Evolutionary conservation across 1,140 invertebrate genomes (phyloP), one percentile per base, ranked within the genome.

Genomic region (Batillaria attramentaria): DNA sequence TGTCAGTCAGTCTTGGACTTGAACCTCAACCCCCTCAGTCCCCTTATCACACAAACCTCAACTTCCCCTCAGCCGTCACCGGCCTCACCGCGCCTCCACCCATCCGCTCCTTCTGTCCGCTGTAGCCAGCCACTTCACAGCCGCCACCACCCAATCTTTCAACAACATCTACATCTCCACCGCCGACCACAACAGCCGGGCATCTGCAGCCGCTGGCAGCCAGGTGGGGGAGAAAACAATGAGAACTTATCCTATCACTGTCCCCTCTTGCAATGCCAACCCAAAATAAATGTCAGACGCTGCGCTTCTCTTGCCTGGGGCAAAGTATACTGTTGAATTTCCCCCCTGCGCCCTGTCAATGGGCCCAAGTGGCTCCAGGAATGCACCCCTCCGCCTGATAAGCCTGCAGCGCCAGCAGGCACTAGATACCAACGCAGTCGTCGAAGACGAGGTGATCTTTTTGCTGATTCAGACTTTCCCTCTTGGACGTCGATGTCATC

Each of bases 341-440:
- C 68, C 68, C 68, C 68, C 68, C 68, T 28, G 68, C 68, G 68
- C 41, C 68, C 68, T 70, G 68, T 70, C 68, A 70, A 70, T 70
- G 33, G 68, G 68, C 68, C 68, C 68, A 70, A 70, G 68, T 70
- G 39, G 24, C 41, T n/a, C 68, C 68, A 70, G 68, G 68, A 70
- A 70, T 70, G 68, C 42, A 31, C 68, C 35, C 3, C 68, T 28
- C 37, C 68, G 5, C 28, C 66, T 28, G 68, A 70, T 70, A 70
- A 70, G n/a, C n/a, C n/a, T n/a, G n/a, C n/a, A n/a, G n/a, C n/a
- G n/a, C n/a, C n/a, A n/a, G n/a, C n/a, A n/a, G n/a, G n/a, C n/a
- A n/a, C n/a, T n/a, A n/a, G n/a, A n/a, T n/a, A n/a, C n/a, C n/a
- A n/a, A n/a, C n/a, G n/a, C n/a, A n/a, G n/a, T n/a, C n/a, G n/a